Evolutionary conservation across 2,113 vertebrate species (phyloP), one percentile per base, ranked within the genome.

Genomic region (Clarias gariepinus): DNA sequence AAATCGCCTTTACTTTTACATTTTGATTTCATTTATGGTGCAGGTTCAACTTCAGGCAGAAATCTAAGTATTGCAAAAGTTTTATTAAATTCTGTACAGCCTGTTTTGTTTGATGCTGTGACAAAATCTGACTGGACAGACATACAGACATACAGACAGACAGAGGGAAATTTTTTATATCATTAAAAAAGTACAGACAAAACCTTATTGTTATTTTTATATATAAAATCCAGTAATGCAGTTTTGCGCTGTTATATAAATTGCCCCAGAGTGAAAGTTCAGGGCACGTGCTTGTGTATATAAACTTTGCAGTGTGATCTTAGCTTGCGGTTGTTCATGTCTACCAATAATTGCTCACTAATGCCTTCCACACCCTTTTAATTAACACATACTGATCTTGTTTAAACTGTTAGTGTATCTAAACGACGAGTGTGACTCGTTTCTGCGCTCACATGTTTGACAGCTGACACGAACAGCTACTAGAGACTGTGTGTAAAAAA

Each of bases 401-500:
- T 58, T 30, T 74, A 52, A 69, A 58, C 63, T 23, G 23, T 68
- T 13, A 81, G 55, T 64, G 53, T 89, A 87, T 89, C 87, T 81
- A 88, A 91, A 91, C 25, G 79, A 85, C 88, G 81, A 89, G 84
- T 90, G 83, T 88, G 90, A 81, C 36, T 79, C 12, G 92, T 87
- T 85, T 73, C 87, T 61, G 78, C 33, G 8, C 81, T 83, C 83
- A 82, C 66, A 81, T 9, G 78, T 85, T 55, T 87, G 81, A 89
- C 90, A 84, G 90, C 91, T 90, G 91, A 91, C 90, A 91, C 89
- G 21, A 91, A 94, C 94, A 94, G 93, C 91, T 94, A 94, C 63
- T 79, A 76, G 23, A 64, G 33, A 23, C 23, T 33, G 57, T 53
- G n/a, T 76, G 77, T 84, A 23, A 84, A 82, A 33, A 83, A 86